Evolutionary conservation across 2,888 invertebrate species (phyloP), one percentile per base, ranked within the genome.

Genomic region (Lasioglossum malachurum): DNA sequence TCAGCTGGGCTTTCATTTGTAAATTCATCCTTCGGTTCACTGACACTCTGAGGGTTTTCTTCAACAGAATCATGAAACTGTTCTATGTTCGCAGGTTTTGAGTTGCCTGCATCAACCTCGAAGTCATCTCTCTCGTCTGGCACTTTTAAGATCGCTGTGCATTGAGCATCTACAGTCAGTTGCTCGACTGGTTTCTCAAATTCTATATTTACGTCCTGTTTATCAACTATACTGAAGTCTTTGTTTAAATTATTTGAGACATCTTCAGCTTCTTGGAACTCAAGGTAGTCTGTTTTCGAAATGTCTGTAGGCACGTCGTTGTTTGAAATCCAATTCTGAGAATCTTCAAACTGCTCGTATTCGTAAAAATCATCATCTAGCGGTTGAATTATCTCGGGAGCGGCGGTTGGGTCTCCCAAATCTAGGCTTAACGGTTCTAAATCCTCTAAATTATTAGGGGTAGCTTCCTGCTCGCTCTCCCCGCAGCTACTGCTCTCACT

Each of bases 371-470:
- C 93, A 60, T 93, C 89, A 7, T 93, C 93, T 46, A 94, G 41
- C 82, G 93, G 92, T 69, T 88, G 92, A 31, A 88, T 89, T 3
- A 83, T 67, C 14, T 94, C 93, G 16, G 90, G 89, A 64, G 91
- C 86, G 71, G 83, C 91, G 46, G 92, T 87, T 10, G 94, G 94
- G 91, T 94, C 94, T 79, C 94, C 95, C 53, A 95, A 84, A 77
- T 93, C 94, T 57, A 95, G 86, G 82, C 94, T 94, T 41, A 94
- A 86, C 5, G 95, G 93, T 83, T 95, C 95, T 5, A 92, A 86
- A 67, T 95, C 94, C 64, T 93, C 93, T 31, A 92, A 80, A 88
- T 92, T 92, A 57, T 92, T 93, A 1, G 90, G 87, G 4, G 93
- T 93, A 82, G 88, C 90, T 46, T 93, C 93, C 12, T 87, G 88